Conservation (phyloP, 1,140 invertebrate species). For the Lordiphosa collinella region DNA sequence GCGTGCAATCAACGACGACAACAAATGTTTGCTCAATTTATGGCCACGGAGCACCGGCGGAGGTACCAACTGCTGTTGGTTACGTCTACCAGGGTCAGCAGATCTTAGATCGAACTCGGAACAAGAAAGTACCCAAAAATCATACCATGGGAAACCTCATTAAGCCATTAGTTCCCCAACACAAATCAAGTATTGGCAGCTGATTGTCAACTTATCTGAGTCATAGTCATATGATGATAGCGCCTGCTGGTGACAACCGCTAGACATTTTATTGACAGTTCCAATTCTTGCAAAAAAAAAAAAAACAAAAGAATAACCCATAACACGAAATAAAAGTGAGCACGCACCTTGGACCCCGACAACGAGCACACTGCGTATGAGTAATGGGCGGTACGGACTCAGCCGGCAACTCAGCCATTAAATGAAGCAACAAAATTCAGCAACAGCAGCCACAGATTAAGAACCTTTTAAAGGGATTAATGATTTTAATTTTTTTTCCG, state of each 20-base stretch:
- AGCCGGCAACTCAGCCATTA: conserved; percentile 22
- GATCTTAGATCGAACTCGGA: conserved; percentile 26
- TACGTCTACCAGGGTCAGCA: conserved; percentile 31
- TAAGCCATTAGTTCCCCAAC: not conserved
- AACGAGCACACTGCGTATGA: conserved; percentile 44
- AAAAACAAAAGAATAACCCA: conserved; percentile 3
- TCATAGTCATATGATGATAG: conserved; percentile 64
- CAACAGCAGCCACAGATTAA: conserved; percentile 73
- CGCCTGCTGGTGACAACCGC: conserved; percentile 29
- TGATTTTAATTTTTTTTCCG: conserved; percentile 52
- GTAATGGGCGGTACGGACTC: conserved; percentile 33
- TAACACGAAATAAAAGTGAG: conserved; percentile 1
- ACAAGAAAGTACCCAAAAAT: not conserved
- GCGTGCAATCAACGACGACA: conserved; percentile 54
- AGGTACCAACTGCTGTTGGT: conserved; percentile 34
- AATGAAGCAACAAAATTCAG: conserved; percentile 66
- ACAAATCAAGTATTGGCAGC: conserved; percentile 58
- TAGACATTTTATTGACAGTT: conserved; percentile 49
- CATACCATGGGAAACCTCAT: not conserved
- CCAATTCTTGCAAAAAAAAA: conserved; percentile 3
- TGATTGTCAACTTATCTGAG: conserved; percentile 48
- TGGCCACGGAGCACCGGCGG: conserved; percentile 45
- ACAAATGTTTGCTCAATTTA: conserved; percentile 69
- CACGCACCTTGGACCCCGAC: conserved; percentile 23
- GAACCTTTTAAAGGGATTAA: conserved; percentile 79